Conservation (phyloP, 2,797 vertebrate species). For the Protosalanx chinensis region DNA sequence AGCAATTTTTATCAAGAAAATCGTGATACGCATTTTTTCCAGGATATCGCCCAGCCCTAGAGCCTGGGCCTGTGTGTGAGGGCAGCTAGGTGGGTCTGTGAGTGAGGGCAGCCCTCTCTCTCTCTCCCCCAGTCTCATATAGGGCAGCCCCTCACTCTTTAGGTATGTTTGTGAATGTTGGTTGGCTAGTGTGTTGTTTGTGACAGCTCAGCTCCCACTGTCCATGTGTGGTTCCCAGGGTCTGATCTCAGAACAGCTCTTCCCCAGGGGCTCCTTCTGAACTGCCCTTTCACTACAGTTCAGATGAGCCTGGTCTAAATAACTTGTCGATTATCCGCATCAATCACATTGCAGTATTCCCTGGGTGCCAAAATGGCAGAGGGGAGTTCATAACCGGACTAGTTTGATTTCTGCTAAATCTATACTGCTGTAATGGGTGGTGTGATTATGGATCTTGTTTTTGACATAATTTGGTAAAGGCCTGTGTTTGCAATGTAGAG, state of each 20-base stretch:
- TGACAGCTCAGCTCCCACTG: background rate
- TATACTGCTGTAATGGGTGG: background rate
- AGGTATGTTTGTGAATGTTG: no score
- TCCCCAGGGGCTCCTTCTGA: background rate
- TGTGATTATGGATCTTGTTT: background rate
- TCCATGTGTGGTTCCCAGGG: slow-evolving; percentile 7
- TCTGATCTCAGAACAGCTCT: background rate
- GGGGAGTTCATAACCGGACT: background rate
- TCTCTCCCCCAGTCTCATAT: no score
- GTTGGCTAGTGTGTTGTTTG: background rate
- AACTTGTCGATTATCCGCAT: background rate
- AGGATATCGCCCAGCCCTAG: no score
- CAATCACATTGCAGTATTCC: slow-evolving; percentile 5
- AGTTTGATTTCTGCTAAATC: slow-evolving; percentile 13
- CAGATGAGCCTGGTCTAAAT: background rate
- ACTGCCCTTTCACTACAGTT: background rate
- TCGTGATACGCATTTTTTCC: no score
- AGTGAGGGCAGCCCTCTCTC: no score
- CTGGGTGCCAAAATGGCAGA: background rate
- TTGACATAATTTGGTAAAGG: no score
- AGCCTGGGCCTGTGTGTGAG: no score
- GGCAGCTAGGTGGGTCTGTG: no score
- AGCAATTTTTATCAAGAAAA: no score
- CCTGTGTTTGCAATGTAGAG: no score
- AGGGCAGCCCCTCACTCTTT: no score